phyloP scores from a whole-genome alignment of 2,113 vertebrate species.

The Clarias batrachus region DNA sequence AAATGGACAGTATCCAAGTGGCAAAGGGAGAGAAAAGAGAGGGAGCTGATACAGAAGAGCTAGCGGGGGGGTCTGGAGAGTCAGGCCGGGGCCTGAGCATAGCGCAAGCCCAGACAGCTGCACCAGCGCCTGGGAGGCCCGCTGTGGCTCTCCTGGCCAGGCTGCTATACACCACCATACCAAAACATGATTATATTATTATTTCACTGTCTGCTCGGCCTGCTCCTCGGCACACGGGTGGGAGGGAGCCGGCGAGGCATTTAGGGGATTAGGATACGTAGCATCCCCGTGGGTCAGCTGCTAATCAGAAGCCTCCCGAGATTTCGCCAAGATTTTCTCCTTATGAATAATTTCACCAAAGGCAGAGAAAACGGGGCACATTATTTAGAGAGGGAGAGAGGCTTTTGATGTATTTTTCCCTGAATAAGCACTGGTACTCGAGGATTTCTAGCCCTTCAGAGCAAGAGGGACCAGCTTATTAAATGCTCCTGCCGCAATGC shows the following conservation, averaged over 20 bases:
- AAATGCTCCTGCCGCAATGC: slow-evolving; percentile 99
- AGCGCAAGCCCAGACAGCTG: slow-evolving; percentile 64
- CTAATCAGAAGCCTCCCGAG: slow-evolving; percentile 97
- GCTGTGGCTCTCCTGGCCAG: slow-evolving; percentile 63
- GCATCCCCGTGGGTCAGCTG: slow-evolving; percentile 96
- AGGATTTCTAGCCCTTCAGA: slow-evolving; percentile 95
- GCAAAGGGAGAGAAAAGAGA: slow-evolving; percentile 38
- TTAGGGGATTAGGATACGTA: slow-evolving; percentile 91
- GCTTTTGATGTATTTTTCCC: slow-evolving; percentile 96
- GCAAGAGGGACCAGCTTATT: slow-evolving; percentile 98
- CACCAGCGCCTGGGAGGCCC: slow-evolving; percentile 62
- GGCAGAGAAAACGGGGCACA: slow-evolving; percentile 89
- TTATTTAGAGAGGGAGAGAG: slow-evolving; percentile 89
- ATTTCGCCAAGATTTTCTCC: slow-evolving; percentile 86
- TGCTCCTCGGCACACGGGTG: slow-evolving; percentile 63
- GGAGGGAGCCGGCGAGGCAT: slow-evolving; percentile 80
- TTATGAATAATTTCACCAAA: slow-evolving; percentile 99
- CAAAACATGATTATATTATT: slow-evolving; percentile 83
- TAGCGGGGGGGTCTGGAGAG: slow-evolving; percentile 41
- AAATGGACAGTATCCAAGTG: slow-evolving; percentile 62
- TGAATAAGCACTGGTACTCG: slow-evolving; percentile 91
- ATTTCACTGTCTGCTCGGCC: slow-evolving; percentile 83
- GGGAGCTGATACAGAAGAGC: slow-evolving; percentile 45
- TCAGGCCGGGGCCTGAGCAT: slow-evolving; percentile 59
- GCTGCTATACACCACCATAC: slow-evolving; percentile 75